Conservation (phyloP, 2,113 vertebrate genomes). For the Silurus meridionalis region DNA sequence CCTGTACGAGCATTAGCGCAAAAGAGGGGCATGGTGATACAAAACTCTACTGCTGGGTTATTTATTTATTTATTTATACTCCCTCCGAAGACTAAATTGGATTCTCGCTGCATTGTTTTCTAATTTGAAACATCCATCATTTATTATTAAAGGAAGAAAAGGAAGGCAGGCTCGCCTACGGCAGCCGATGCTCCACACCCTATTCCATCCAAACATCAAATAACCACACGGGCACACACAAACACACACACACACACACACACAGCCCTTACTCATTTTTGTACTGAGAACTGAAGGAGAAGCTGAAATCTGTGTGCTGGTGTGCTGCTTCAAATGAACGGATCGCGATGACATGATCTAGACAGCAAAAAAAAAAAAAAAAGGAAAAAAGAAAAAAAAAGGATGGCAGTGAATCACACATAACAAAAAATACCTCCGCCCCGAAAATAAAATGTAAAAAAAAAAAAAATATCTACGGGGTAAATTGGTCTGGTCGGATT, state of each 20-base stretch:
- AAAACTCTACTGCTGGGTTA: constrained; percentile 55
- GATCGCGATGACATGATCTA: neutral
- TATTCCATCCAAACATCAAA: constrained; percentile 55
- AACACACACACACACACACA: constrained; percentile 30
- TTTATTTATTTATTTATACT: constrained; percentile 54
- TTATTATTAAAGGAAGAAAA: constrained; percentile 87
- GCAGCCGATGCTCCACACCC: constrained; percentile 57
- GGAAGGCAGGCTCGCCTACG: constrained; percentile 62
- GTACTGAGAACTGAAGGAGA: constrained; percentile 13
- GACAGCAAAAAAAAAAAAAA: neutral
- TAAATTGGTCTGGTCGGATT: constrained; percentile 60
- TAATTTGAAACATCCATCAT: constrained; percentile 97
- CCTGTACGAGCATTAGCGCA: constrained; percentile 81
- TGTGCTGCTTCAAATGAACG: constrained; percentile 4
- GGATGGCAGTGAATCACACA: neutral
- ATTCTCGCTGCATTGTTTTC: constrained; percentile 86
- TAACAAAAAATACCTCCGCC: constrained; percentile 38
- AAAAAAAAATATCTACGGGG: constrained; percentile 35
- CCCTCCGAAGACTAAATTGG: constrained; percentile 85
- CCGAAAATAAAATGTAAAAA: constrained; percentile 38
- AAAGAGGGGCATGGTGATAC: constrained; percentile 64
- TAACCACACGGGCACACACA: constrained; percentile 46
- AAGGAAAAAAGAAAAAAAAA: neutral
- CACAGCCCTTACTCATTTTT: constrained; percentile 12
- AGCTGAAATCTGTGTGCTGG: constrained; percentile 22